Percentiles rank a stretch among this genome's conserved stretches.
Conservation (phyloP, 2,888 invertebrate species). For the Bellardia bayeri region DNA sequence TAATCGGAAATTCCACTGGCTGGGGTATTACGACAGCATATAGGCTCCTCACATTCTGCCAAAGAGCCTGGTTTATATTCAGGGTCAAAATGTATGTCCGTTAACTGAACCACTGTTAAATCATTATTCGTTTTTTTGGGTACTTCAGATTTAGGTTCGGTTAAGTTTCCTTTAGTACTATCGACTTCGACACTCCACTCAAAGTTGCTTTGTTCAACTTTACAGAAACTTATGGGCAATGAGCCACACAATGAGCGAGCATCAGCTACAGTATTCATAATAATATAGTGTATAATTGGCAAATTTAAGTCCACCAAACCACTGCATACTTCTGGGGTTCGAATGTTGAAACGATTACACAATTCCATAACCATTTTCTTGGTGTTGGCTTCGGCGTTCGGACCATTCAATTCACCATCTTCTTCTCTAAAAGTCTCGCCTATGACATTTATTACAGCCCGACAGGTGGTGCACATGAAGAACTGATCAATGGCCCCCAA, state of each 20-base stretch:
- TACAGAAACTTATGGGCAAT: slow-evolving; percentile 80
- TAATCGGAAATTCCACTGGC: slow-evolving; percentile 49
- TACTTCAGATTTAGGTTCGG: slow-evolving; percentile 77
- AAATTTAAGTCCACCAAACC: slow-evolving; percentile 87
- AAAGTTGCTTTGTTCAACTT: slow-evolving; percentile 76
- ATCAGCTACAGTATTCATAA: slow-evolving; percentile 84
- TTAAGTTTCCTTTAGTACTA: slow-evolving; percentile 74
- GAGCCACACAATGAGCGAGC: slow-evolving; percentile 84
- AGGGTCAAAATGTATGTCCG: slow-evolving; percentile 91
- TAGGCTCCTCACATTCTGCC: slow-evolving; percentile 89
- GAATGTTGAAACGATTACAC: slow-evolving; percentile 86
- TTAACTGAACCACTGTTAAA: slow-evolving; percentile 80
- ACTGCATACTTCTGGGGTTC: slow-evolving; percentile 86
- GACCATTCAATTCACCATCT: slow-evolving; percentile 83
- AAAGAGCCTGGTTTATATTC: slow-evolving; percentile 88
- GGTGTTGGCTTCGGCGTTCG: slow-evolving; percentile 80
- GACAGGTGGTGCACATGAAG: slow-evolving; percentile 80
- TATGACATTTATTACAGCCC: slow-evolving; percentile 78
- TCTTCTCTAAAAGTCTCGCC: slow-evolving; percentile 84
- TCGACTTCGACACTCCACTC: slow-evolving; percentile 78
- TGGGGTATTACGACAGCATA: slow-evolving; percentile 88
- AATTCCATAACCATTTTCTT: slow-evolving; percentile 83
- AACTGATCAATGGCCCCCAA: slow-evolving; percentile 77
- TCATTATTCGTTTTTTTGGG: slow-evolving; percentile 76
- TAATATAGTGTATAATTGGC: slow-evolving; percentile 87